Conservation (phyloP, 2,113 vertebrate species). For the Leucoraja erinaceus region DNA sequence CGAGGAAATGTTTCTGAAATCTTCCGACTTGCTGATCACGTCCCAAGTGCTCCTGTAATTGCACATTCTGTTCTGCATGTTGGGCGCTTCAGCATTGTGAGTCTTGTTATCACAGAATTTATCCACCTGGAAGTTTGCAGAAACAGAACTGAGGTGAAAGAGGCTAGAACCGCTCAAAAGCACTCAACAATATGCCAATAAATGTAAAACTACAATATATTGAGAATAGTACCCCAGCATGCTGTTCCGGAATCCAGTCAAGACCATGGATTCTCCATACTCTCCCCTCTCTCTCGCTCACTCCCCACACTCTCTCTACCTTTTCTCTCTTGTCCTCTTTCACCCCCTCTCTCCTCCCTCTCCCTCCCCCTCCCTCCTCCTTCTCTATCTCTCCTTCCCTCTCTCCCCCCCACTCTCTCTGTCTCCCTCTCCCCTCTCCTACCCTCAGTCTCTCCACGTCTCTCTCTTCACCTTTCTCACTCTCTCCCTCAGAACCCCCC, state of each 20-base stretch:
- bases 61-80: slow-evolving; percentile 57
- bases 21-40: slow-evolving; percentile 50
- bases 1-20: slow-evolving; percentile 47
- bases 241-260: too few relatives aligned
- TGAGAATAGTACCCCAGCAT: too few relatives aligned
- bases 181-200: too few relatives aligned
- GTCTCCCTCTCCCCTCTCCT: too few relatives aligned
- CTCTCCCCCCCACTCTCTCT: too few relatives aligned
- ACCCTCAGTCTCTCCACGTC: too few relatives aligned
- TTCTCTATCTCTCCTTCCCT: too few relatives aligned
- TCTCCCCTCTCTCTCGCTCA: background rate
- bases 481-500: too few relatives aligned
- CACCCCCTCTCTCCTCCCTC: background rate
- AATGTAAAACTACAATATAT: too few relatives aligned
- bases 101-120: slow-evolving; percentile 54
- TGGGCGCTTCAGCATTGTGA: slow-evolving; percentile 56
- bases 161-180: background rate
- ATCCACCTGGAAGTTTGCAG: slow-evolving; percentile 46
- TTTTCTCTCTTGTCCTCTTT: background rate
- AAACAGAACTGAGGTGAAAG: background rate
- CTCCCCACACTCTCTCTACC: background rate
- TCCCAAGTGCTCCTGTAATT: slow-evolving; percentile 53
- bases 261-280: background rate
- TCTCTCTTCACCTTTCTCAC: too few relatives aligned
- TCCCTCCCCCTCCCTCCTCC: too few relatives aligned